Evolutionary conservation across 2,113 vertebrate genomes (phyloP).

Genomic region (Calidris pygmaea): DNA sequence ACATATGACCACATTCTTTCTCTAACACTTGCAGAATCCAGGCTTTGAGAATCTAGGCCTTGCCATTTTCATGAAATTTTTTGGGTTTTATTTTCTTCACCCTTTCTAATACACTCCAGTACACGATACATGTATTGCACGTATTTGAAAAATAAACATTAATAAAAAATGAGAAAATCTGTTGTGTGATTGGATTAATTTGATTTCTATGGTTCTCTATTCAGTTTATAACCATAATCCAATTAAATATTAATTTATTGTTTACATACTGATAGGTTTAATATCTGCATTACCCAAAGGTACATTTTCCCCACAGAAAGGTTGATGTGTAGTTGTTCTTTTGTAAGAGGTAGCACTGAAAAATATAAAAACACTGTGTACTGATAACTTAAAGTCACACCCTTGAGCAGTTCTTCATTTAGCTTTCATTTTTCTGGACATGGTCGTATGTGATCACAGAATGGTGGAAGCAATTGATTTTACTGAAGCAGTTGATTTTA

Average conservation of each 20-base stretch:
- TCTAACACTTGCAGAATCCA: neutral
- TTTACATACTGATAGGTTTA: neutral
- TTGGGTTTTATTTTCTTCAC: neutral
- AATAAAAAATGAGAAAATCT: neutral
- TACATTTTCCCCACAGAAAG: rapidly evolving
- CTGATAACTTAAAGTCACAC: neutral
- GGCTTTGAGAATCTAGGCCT: neutral
- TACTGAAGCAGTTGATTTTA: neutral
- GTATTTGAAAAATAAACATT: neutral
- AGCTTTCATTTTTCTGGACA: neutral
- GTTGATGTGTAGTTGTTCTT: neutral
- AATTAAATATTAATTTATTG: neutral
- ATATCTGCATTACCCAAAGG: rapidly evolving
- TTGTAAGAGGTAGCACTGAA: neutral
- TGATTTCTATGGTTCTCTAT: neutral
- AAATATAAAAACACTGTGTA: neutral
- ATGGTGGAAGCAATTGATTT: neutral
- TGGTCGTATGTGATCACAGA: neutral
- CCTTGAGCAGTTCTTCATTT: neutral
- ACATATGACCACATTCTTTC: neutral
- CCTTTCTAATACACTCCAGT: neutral
- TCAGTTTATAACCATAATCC: neutral
- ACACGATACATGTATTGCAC: neutral
- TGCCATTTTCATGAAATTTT: neutral
- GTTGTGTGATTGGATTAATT: neutral